A percentile compares a stretch with the other conserved stretches of the same genome.
phyloP scores from a whole-genome alignment of 64 coral and sea anemone species.

The Stylophora pistillata region DNA sequence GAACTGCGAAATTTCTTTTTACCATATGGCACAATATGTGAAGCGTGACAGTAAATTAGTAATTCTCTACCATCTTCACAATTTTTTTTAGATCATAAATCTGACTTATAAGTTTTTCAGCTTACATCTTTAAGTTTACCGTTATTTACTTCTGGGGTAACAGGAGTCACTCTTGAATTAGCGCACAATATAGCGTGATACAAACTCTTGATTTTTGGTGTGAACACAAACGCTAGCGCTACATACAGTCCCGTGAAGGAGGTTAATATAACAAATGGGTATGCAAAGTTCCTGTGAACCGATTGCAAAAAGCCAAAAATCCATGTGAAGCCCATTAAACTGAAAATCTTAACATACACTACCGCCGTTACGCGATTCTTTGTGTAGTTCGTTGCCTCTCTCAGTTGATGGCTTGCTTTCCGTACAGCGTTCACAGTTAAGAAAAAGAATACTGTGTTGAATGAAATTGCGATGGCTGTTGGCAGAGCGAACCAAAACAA shows the following conservation, averaged over 20 bases:
- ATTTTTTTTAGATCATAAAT: too few relatives aligned
- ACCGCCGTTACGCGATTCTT: background rate
- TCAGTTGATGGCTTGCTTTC: background rate
- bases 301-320: slow-evolving; percentile 32
- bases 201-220: background rate
- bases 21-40: too few relatives aligned
- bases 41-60: too few relatives aligned
- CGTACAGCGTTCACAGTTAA: slow-evolving; percentile 45
- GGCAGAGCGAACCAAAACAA: slow-evolving; percentile 28
- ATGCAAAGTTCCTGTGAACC: background rate
- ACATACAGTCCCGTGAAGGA: slow-evolving; percentile 30
- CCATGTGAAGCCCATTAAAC: slow-evolving; percentile 49
- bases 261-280: slow-evolving; percentile 29
- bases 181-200: background rate
- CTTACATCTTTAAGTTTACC: too few relatives aligned
- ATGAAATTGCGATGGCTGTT: background rate
- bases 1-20: too few relatives aligned
- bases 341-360: slow-evolving; percentile 8
- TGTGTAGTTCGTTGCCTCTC: background rate
- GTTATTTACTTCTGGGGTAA: too few relatives aligned
- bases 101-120: too few relatives aligned
- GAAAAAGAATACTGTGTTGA: slow-evolving; percentile 21
- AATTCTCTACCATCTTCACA: too few relatives aligned
- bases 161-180: too few relatives aligned
- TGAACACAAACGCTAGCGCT: slow-evolving; percentile 38